A percentile compares a stretch with the other conserved stretches of the same genome.
Conservation (phyloP, 2,797 vertebrate genomes). For the Tiaroga cobitis region DNA sequence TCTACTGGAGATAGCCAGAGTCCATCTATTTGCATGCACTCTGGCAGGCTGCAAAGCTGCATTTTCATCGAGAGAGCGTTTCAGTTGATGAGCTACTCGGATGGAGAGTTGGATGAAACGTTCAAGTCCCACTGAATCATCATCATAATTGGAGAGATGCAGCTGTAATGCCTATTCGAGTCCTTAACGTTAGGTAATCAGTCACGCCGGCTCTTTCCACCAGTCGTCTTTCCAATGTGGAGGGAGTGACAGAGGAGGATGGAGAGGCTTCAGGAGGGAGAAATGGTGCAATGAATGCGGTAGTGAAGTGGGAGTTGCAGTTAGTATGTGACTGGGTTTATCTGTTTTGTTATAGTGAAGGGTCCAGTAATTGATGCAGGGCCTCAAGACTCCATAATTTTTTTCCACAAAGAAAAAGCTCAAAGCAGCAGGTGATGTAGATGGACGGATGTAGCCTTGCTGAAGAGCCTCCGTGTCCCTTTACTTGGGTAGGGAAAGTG, state of each 20-base stretch:
- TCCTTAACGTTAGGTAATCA: not conserved
- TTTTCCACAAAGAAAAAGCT: too few species aligned
- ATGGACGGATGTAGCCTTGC: not conserved
- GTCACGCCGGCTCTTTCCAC: not conserved
- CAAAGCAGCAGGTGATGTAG: not conserved
- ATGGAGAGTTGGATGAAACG: not conserved
- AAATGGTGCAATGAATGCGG: not conserved
- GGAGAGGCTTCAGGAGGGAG: not conserved
- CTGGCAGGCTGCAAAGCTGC: too few species aligned
- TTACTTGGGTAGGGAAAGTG: not conserved
- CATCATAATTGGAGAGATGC: not conserved
- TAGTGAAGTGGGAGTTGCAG: not conserved
- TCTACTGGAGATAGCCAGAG: not conserved
- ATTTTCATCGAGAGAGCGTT: not conserved
- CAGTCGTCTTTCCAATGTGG: too few species aligned
- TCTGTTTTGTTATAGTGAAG: not conserved
- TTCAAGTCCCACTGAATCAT: not conserved
- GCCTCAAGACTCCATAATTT: too few species aligned
- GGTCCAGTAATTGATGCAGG: too few species aligned
- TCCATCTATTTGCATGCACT: too few species aligned
- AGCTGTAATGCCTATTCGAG: not conserved
- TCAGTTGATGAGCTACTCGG: too few species aligned
- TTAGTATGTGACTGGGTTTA: not conserved
- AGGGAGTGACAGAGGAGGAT: not conserved
- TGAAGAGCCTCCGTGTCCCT: rapidly evolving